phyloP scores from a whole-genome alignment of 2,888 invertebrate species.

The Elmis aenea region DNA sequence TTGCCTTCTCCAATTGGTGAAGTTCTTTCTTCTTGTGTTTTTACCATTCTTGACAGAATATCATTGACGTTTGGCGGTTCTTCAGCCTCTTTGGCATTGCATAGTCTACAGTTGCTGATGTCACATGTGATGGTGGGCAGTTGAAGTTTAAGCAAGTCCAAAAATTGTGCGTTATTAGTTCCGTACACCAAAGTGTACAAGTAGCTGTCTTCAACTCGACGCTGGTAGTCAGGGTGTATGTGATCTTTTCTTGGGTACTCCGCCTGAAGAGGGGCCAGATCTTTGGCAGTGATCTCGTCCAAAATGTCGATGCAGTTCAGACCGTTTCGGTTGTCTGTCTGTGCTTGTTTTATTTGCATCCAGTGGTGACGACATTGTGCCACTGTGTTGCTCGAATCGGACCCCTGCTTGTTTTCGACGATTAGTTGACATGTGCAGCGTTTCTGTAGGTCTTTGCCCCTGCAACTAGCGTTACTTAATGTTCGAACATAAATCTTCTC shows the following conservation, averaged over 20 bases:
- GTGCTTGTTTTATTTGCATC: not conserved
- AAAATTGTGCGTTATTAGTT: not conserved
- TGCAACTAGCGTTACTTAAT: too few relatives aligned
- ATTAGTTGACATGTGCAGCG: too few relatives aligned
- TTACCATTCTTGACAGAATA: too few relatives aligned
- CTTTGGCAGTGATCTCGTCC: slow-evolving; percentile 22
- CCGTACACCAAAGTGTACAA: slow-evolving; percentile 12
- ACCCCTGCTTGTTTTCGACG: too few relatives aligned
- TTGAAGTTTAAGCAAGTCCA: not conserved
- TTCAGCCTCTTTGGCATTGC: too few relatives aligned
- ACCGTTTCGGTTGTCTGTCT: not conserved
- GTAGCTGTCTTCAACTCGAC: slow-evolving; percentile 6
- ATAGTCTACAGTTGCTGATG: not conserved
- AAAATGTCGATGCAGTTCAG: slow-evolving; percentile 24
- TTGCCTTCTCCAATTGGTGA: too few relatives aligned
- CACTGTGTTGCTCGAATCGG: too few relatives aligned
- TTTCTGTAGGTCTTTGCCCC: too few relatives aligned
- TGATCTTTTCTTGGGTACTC: slow-evolving; percentile 27
- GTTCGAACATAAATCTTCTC: too few relatives aligned
- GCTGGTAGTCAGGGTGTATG: not conserved
- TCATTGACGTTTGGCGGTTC: too few relatives aligned
- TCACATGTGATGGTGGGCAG: not conserved
- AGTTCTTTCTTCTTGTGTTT: too few relatives aligned
- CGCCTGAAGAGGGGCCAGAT: slow-evolving; percentile 25
- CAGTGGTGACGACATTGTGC: not conserved